phyloP scores from a whole-genome alignment of 2,113 vertebrate species.

The Vidua macroura region DNA sequence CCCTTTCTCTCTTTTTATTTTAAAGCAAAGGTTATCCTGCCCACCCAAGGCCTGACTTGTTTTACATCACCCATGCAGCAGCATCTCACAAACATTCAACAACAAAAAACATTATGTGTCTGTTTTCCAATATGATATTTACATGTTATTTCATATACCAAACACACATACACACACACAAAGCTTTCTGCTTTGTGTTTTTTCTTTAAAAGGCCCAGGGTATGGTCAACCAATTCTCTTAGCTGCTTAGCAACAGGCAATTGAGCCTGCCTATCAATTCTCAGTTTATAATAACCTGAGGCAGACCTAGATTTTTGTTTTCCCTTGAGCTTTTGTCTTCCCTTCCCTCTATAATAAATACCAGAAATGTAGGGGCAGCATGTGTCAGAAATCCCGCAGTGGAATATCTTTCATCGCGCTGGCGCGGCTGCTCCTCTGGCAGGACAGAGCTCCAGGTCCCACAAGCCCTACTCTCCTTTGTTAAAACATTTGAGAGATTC shows the following conservation, averaged over 20 bases:
- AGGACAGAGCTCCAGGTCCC: background rate
- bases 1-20: background rate
- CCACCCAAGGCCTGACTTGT: background rate
- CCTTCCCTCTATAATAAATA: slow-evolving; percentile 54
- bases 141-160: background rate
- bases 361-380: slow-evolving; percentile 41
- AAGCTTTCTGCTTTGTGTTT: background rate
- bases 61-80: background rate
- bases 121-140: background rate
- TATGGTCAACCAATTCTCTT: slow-evolving; percentile 45
- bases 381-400: slow-evolving; percentile 27
- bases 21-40: background rate
- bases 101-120: background rate
- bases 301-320: slow-evolving; percentile 68
- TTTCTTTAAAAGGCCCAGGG: background rate
- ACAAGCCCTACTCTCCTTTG: background rate
- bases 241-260: slow-evolving; percentile 70
- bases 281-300: slow-evolving; percentile 68
- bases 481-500: background rate
- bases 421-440: background rate
- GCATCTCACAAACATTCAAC: background rate
- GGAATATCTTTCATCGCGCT: slow-evolving; percentile 9
- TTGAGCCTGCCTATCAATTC: slow-evolving; percentile 61
- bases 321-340: slow-evolving; percentile 56
- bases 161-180: background rate